These are phyloP conservation scores for Mylabris phalerata DNA, from an alignment of 1,140 invertebrate genomes.

Conservation along the genomic window DNA sequence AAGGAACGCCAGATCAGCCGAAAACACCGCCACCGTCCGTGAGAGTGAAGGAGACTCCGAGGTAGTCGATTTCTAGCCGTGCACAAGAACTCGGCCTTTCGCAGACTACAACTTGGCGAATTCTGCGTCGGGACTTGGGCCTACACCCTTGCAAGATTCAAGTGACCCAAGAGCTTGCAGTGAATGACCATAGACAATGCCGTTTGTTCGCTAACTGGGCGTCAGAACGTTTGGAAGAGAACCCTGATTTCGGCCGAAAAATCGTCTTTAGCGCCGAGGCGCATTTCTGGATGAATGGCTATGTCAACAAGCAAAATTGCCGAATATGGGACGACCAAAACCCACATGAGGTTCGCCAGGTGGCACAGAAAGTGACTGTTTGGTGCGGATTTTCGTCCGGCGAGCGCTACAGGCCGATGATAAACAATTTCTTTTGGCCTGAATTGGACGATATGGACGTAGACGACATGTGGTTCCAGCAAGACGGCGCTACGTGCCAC, in stretches of 20 bases:
- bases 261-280: conserved; percentile 25
- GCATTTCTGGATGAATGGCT: conserved; percentile 35
- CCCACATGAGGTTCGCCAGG: conserved; percentile 26
- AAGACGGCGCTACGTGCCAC: conserved; percentile 27
- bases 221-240: conserved; percentile 25
- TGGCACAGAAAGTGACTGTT: conserved; percentile 30
- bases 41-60: conserved; percentile 17
- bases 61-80: conserved; percentile 21
- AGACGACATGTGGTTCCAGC: conserved; percentile 13
- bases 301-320: conserved; percentile 40
- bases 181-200: conserved; percentile 28
- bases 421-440: conserved; percentile 8
- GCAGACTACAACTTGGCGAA: conserved; percentile 20
- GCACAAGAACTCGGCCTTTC: conserved; percentile 25
- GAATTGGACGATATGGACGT: conserved; percentile 13
- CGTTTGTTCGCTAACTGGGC: conserved; percentile 6
- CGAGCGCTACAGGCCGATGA: conserved; percentile 10
- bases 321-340: conserved; percentile 30
- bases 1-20: too few relatives aligned
- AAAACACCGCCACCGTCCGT: too few relatives aligned
- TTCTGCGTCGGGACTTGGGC: conserved; percentile 7
- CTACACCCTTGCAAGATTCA: too few relatives aligned
- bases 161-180: conserved; percentile 21
- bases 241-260: conserved; percentile 28
- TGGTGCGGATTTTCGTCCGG: conserved; percentile 35